Percentiles rank a stretch among this genome's conserved stretches.
phyloP scores from a whole-genome alignment of 2,797 vertebrate genomes.

The Poeciliopsis gracilis region DNA sequence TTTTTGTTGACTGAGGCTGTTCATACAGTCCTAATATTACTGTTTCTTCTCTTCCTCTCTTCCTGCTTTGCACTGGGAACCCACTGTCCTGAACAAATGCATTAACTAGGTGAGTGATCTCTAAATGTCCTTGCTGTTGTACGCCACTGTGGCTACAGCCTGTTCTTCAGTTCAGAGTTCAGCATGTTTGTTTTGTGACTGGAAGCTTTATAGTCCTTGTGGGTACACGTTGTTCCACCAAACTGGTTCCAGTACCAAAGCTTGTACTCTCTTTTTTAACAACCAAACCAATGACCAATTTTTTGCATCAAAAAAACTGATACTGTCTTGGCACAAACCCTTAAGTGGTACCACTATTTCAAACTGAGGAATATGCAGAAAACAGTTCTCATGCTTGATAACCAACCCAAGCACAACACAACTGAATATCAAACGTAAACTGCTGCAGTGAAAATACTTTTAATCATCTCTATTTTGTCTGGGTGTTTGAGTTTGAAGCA shows the following conservation, averaged over 20 bases:
- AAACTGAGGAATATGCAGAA: neutral
- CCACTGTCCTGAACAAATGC: neutral
- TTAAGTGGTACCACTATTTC: neutral
- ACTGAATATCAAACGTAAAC: neutral
- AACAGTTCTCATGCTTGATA: neutral
- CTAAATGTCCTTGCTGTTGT: neutral
- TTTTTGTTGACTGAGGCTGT: too few species aligned
- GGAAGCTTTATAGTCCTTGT: neutral
- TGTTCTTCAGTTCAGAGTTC: neutral
- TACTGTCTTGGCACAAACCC: neutral
- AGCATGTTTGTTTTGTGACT: neutral
- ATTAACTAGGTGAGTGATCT: slow-evolving; percentile 50
- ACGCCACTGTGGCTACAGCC: neutral
- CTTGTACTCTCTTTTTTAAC: neutral
- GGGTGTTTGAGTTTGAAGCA: neutral
- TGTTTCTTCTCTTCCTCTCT: slow-evolving; percentile 17
- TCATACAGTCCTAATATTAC: neutral
- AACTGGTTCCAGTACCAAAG: neutral
- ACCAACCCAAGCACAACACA: neutral
- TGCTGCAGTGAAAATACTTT: neutral
- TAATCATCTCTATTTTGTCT: neutral
- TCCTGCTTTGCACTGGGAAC: slow-evolving; percentile 3
- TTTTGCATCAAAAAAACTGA: neutral
- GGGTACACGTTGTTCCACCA: neutral
- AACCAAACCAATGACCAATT: neutral